Evolutionary conservation across 2,888 invertebrate genomes (phyloP).

Genomic region (Hoplodrina ambigua): DNA sequence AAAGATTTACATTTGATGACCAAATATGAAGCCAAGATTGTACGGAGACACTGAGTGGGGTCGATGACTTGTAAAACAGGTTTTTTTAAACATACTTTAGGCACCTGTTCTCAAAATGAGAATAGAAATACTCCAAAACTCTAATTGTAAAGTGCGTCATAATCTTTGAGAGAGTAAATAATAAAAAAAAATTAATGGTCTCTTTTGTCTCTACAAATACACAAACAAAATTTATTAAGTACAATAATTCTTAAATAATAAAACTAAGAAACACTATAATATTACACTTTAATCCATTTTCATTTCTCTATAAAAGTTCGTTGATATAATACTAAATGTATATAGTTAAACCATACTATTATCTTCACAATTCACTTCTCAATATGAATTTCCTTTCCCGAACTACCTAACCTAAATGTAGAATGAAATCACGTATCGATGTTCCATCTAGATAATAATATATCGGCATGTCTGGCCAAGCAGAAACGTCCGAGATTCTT

Average conservation of each 20-base stretch:
- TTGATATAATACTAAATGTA: neutral
- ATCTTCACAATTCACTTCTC: conserved; percentile 13
- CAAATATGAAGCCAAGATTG: too few species aligned
- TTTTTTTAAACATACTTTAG: too few species aligned
- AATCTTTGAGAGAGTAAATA: too few species aligned
- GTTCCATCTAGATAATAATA: conserved; percentile 39
- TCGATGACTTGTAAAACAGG: too few species aligned
- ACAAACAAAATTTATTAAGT: too few species aligned
- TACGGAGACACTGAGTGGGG: too few species aligned
- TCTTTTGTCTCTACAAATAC: neutral
- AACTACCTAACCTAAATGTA: conserved; percentile 16
- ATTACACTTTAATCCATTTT: neutral
- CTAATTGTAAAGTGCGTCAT: too few species aligned
- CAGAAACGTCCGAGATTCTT: conserved; percentile 57
- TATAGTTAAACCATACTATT: neutral
- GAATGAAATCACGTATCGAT: conserved; percentile 28
- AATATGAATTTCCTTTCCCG: conserved; percentile 18
- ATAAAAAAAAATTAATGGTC: too few species aligned
- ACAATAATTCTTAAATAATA: too few species aligned
- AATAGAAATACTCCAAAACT: too few species aligned
- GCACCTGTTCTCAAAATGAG: too few species aligned
- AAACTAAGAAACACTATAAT: neutral
- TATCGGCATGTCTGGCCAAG: conserved; percentile 45
- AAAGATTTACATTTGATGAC: neutral
- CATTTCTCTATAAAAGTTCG: too few species aligned